Base-by-base conservation (phyloP, 2,888 invertebrate genomes). In the Leuctra nigra region DNA sequence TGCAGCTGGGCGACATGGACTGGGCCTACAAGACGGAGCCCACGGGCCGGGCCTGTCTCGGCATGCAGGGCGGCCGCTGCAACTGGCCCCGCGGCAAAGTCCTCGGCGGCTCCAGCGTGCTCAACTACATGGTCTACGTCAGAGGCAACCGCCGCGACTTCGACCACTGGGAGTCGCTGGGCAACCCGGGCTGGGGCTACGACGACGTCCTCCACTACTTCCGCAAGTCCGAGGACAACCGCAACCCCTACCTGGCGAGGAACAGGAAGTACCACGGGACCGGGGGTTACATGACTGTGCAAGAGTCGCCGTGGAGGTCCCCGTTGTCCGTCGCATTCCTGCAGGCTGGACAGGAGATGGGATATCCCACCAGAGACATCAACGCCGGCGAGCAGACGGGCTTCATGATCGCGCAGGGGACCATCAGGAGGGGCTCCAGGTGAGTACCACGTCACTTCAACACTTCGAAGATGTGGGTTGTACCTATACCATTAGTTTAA, bases 121-220 rank as follows among this genome's bases (percentile, higher is more conserved):
- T 93, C 1, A 94, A 94, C 69, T 90, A 90, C 69, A 92, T 94
- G 93, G 77, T 93, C 2, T 94, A 94, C 69, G 88, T 92, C 0
- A 75, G 94, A 61, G 94, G 94, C 9, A 89, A 79, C 61, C 77
- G 78, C 56, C 77, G 82, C 64, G 96, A 96, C 69, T 96, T 90
- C 71, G 90, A 95, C 68, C 79, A 83, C 46, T 96, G 96, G 95
- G 90, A 91, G 65, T 74, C 80, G 1, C 71, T 86, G 61, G 93
- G 95, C 0, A 94, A 95, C 66, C 77, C 85, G 0, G 93, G 92
- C 4, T 96, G 95, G 95, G 83, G 86, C 1, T 95, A 90, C 72
- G 76, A 84, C 1, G 82, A 89, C 58, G 89, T 88, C 0, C 75
- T 96, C 4, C 84, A 85, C 48, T 96, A 96, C 68, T 96, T 95